Evolutionary conservation across 2,113 vertebrate species (phyloP).

Genomic region (Elgaria multicarinata): DNA sequence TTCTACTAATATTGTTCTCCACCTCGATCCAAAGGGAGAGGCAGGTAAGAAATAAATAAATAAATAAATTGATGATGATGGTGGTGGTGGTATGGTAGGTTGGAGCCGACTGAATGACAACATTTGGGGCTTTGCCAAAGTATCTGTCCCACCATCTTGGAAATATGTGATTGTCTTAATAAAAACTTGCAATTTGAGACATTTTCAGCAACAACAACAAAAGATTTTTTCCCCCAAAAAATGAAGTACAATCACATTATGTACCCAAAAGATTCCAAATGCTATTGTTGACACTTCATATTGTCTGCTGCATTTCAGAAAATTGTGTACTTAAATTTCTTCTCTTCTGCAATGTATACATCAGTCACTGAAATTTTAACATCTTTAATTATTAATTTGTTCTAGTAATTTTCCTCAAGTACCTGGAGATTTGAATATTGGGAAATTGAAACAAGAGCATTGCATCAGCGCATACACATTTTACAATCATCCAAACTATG

Average conservation of each 20-base stretch:
- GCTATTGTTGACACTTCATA: background rate
- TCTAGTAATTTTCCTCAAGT: background rate
- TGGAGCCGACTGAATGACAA: background rate
- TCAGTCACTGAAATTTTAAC: constrained; percentile 3
- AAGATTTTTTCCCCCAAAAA: background rate
- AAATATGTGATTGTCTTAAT: background rate
- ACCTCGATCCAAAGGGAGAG: too few relatives aligned
- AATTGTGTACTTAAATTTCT: constrained; percentile 12
- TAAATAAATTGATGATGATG: too few relatives aligned
- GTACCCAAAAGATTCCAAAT: background rate
- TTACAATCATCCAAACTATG: background rate
- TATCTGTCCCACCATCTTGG: background rate
- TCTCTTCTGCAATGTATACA: background rate
- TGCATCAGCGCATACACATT: background rate
- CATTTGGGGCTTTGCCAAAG: background rate
- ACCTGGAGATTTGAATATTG: background rate
- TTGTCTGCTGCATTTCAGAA: background rate
- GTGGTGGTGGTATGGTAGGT: too few relatives aligned
- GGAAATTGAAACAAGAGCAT: constrained; percentile 2
- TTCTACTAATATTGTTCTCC: too few relatives aligned
- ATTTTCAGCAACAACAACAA: constrained; percentile 8
- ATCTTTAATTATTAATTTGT: background rate
- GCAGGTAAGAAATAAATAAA: too few relatives aligned
- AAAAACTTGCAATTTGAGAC: background rate
- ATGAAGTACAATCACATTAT: background rate